A percentile compares a stretch with the other conserved stretches of the same genome.
These are phyloP conservation scores for Aegithalos caudatus DNA, from an alignment of 2,113 vertebrate species.

Conservation along the genomic window DNA sequence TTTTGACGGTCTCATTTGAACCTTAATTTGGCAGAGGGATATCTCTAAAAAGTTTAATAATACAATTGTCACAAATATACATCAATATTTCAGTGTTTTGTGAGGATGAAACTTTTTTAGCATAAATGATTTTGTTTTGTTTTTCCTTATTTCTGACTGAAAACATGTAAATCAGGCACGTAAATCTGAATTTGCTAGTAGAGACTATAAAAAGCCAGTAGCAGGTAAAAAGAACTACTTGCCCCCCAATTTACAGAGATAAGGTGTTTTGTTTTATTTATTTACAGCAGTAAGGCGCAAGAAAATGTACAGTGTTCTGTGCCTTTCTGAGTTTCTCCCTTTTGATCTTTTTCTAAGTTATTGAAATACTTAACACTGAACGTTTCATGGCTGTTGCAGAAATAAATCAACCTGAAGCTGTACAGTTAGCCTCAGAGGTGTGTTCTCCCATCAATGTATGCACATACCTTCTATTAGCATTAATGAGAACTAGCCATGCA, in stretches of 20 bases:
- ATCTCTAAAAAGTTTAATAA: neutral
- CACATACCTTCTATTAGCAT: neutral
- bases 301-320: neutral
- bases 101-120: neutral
- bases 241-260: neutral
- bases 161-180: neutral
- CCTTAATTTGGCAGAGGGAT: fast-evolving
- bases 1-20: neutral
- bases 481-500: neutral
- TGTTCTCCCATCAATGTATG: neutral
- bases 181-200: neutral
- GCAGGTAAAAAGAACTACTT: neutral
- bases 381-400: neutral
- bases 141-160: neutral
- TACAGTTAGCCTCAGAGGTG: neutral
- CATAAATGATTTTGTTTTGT: neutral
- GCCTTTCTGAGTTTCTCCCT: neutral
- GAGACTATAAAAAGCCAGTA: neutral
- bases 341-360: neutral
- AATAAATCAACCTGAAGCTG: neutral
- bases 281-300: neutral
- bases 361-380: neutral
- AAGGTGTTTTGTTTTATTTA: neutral
- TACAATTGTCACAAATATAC: neutral
- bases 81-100: neutral